phyloP scores from a whole-genome alignment of 2,888 invertebrate genomes.

The Cryptocephalus primarius region DNA sequence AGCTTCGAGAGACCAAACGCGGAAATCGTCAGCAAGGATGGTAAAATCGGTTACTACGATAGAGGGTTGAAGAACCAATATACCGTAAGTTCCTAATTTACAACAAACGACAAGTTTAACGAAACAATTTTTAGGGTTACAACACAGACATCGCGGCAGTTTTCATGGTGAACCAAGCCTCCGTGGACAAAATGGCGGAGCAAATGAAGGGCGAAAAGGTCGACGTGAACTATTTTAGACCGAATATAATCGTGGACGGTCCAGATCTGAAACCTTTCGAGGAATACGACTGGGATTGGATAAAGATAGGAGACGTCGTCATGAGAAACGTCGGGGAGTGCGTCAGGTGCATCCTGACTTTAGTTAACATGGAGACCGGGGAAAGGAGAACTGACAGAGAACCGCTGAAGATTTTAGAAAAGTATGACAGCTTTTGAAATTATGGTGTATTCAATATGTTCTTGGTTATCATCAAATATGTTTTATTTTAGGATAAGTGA shows the following conservation, averaged over 20 bases:
- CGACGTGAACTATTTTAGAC: constrained; percentile 40
- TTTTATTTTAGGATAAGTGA: constrained; percentile 38
- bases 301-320: constrained; percentile 42
- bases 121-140: constrained; percentile 31
- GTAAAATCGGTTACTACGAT: no score
- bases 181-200: constrained; percentile 41
- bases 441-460: no score
- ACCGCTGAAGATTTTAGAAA: constrained; percentile 42
- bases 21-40: no score
- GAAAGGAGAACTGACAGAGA: constrained; percentile 35
- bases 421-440: no score
- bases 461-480: constrained; percentile 3
- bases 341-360: constrained; percentile 37
- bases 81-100: no score
- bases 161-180: constrained; percentile 40
- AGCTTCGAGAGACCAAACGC: background rate
- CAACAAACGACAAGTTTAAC: no score
- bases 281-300: constrained; percentile 46
- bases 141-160: constrained; percentile 43
- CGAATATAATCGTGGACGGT: constrained; percentile 43
- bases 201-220: constrained; percentile 32
- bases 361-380: constrained; percentile 40
- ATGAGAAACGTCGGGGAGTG: constrained; percentile 44
- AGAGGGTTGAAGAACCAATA: no score
- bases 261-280: constrained; percentile 30